A percentile compares a stretch with the other conserved stretches of the same genome.
Conservation (phyloP, 1,140 invertebrate species). For the Oryzaephilus surinamensis region DNA sequence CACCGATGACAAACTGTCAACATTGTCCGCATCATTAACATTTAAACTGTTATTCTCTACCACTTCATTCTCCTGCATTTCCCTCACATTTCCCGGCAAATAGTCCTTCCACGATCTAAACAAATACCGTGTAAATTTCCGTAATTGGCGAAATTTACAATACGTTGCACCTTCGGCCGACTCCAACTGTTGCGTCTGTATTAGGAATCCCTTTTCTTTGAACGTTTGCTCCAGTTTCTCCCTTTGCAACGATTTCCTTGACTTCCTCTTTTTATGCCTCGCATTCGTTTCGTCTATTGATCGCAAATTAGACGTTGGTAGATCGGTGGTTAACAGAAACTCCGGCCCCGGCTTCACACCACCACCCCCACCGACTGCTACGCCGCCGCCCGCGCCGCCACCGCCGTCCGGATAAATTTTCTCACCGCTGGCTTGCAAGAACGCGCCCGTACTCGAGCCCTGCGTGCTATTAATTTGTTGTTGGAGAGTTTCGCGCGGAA, state of each 20-base stretch:
- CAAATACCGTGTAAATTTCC: conserved; percentile 84
- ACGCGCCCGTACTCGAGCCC: conserved; percentile 38
- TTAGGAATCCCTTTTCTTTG: conserved; percentile 83
- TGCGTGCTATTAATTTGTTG: conserved; percentile 39
- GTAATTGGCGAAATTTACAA: conserved; percentile 82
- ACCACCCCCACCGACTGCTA: too few relatives aligned
- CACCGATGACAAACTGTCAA: conserved; percentile 6
- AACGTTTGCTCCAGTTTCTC: conserved; percentile 86
- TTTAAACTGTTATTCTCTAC: conserved; percentile 7
- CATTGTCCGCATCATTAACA: conserved; percentile 6
- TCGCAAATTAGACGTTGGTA: conserved; percentile 33
- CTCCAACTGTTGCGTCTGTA: conserved; percentile 84
- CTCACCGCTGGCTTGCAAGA: conserved; percentile 43
- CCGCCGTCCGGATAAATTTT: conserved; percentile 36
- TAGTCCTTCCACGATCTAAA: conserved; percentile 91
- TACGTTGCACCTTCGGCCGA: conserved; percentile 86
- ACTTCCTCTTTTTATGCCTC: conserved; percentile 53
- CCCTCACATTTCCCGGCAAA: conserved; percentile 61
- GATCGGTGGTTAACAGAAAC: conserved; percentile 36
- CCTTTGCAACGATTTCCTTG: conserved; percentile 68
- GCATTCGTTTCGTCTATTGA: conserved; percentile 36
- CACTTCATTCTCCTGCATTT: conserved; percentile 16
- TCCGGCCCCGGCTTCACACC: conserved; percentile 30
- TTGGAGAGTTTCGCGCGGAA: conserved; percentile 57
- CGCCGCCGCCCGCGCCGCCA: too few relatives aligned